Evolutionary conservation across 2,797 vertebrate species (phyloP), one percentile per base, ranked within the genome.

Genomic region (Acrocephalus scirpaceus): DNA sequence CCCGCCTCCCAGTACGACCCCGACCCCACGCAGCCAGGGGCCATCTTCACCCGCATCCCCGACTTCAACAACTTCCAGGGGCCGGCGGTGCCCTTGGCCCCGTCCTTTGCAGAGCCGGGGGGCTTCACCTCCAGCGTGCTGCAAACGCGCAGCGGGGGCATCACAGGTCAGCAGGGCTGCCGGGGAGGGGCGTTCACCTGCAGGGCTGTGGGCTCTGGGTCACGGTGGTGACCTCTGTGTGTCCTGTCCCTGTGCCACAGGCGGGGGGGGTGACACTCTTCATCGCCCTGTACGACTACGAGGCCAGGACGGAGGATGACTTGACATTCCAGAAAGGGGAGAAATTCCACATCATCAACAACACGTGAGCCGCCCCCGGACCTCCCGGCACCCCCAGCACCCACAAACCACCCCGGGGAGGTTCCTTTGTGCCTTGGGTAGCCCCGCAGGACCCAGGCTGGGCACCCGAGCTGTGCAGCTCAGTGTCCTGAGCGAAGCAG

Each of bases 331-430:
- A 96, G 96, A 99, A 99, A 96, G 99, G 99, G 88, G 99, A 99
- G 95, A 99, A 99, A 97, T 99, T 99, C 92, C 99, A 99, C 94
- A 99, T 99, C 93, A 99, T 99, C 97, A 99, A 99, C 97, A 99
- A 99, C 93, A 99, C 98, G 99, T 99, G 95, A 98, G 99, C 95
- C 21, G n/a, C 17, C 11, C 5, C 44, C 11, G 0, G 10, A 2
- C 7, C 22, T 56, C 13, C 21, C 25, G 56, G 7, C 12, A 18
- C n/a, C 22, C 26, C 18, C 30, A 23, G 22, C 9, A 4, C 10
- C 51, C n/a, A 32, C 32, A 1, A 5, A 7, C 3, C 48, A 21
- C 13, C 51, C 30, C 4, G 0, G 23, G 29, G 27, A 54, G 34
- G 42, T 11, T 29, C 38, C 65, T 27, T 16, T 8, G 7, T 36